Base-by-base conservation (phyloP, 1,140 invertebrate species). In the Drosophila funebris region DNA sequence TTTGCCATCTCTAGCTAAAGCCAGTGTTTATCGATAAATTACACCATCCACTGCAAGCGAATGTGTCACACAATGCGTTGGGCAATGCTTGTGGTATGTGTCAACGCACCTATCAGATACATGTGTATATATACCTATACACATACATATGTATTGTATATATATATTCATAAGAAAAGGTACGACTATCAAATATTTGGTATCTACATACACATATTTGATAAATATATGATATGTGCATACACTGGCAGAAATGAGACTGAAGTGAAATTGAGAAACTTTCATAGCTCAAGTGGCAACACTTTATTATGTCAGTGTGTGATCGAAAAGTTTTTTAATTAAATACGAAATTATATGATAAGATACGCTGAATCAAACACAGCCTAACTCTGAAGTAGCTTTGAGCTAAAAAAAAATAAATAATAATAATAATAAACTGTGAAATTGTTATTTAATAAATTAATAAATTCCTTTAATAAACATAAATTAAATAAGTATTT, bases 21-120 rank as follows among this genome's bases (percentile, higher is more conserved):
- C 4, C 22, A n/a, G n/a, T n/a, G 18, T 39, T 53, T 66, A 71
- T 71, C 68, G 68, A 71, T 71, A 71, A 57, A 41, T 71, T 66
- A 54, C 52, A 50, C 9, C 27, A 52, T 7, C 0, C 14, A 43
- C 43, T 60, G 64, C 64, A 67, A 58, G 6, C 0, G 53, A 16
- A 46, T 63, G 58, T 22, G 57, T 70, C 48, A 69, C 33, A 29
- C 8, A 36, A 54, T 62, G 39, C 60, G 58, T 53, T 62, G 22
- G 13, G 46, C 57, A 69, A 70, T 8, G 27, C 16, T 33, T 44
- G 39, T 37, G 48, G 22, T 46, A 71, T 71, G 60, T 53, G 50
- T 50, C 58, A 62, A 62, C 57, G 46, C 67, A 70, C 48, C 46
- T 29, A 53, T 24, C 31, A 46, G 43, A 33, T 46, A 58, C 11